phyloP scores from a whole-genome alignment of 2,797 vertebrate genomes.

The Macrochelys suwanniensis region DNA sequence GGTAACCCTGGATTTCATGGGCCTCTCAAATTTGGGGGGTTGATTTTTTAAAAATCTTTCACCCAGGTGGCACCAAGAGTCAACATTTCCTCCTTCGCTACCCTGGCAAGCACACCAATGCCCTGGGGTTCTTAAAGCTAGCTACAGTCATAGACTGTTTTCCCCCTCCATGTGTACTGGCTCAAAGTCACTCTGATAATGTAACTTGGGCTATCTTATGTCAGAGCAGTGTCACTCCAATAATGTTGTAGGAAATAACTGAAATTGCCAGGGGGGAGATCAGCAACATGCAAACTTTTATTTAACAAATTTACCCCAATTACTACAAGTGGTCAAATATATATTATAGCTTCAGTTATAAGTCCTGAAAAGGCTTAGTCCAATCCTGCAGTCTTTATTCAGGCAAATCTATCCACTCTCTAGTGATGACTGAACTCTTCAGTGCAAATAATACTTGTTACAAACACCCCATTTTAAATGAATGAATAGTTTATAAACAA shows the following conservation, averaged over 20 bases:
- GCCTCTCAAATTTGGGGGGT: neutral
- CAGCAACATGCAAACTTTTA: neutral
- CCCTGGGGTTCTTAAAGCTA: neutral
- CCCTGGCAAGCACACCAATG: neutral
- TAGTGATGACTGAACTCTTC: neutral
- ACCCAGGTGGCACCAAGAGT: constrained; percentile 6
- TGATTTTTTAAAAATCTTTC: constrained; percentile 5
- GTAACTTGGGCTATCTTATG: neutral
- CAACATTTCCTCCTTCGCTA: constrained; percentile 4
- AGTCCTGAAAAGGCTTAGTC: neutral
- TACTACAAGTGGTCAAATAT: neutral
- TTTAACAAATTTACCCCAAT: constrained; percentile 6
- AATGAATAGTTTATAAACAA: neutral
- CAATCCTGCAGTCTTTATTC: accelerated
- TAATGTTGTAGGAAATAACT: constrained; percentile 3
- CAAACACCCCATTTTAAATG: neutral
- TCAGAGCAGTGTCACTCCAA: neutral
- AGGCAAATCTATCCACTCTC: accelerated
- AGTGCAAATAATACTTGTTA: neutral
- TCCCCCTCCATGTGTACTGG: neutral
- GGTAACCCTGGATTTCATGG: constrained; percentile 35
- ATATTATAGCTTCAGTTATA: neutral
- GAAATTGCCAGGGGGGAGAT: neutral
- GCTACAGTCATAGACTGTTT: neutral
- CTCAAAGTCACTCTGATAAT: constrained; percentile 10